A percentile compares a stretch with the other conserved stretches of the same genome.
phyloP scores from a whole-genome alignment of 1,140 invertebrate genomes.

The Brachionus manjavacas region DNA sequence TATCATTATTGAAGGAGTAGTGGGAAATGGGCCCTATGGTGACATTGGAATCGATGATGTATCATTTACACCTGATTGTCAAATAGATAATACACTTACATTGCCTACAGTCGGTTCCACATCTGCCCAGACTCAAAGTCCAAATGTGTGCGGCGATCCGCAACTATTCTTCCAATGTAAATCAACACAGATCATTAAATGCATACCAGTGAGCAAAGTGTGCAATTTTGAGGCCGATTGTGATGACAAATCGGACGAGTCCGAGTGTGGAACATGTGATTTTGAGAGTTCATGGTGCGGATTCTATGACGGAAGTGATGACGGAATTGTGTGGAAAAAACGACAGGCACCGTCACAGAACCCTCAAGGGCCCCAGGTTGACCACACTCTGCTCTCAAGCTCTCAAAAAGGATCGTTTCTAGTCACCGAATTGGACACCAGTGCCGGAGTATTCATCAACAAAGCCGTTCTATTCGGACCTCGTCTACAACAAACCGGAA shows the following conservation, averaged over 20 bases:
- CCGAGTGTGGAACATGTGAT: constrained; percentile 49
- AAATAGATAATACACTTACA: not conserved
- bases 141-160: constrained; percentile 2
- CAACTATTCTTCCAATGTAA: not conserved
- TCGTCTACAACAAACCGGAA: constrained; percentile 47
- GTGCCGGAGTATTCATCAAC: constrained; percentile 52
- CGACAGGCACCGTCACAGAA: constrained; percentile 64
- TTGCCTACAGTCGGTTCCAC: constrained; percentile 37
- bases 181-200: constrained; percentile 40
- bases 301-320: constrained; percentile 67
- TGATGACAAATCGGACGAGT: constrained; percentile 50
- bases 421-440: constrained; percentile 53
- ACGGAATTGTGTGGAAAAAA: constrained; percentile 70
- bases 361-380: constrained; percentile 65
- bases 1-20: constrained; percentile 64
- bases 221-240: constrained; percentile 69
- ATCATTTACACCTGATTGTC: constrained; percentile 48
- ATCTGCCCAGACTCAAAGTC: constrained; percentile 45
- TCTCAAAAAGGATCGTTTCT: constrained; percentile 62
- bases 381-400: constrained; percentile 62
- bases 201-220: constrained; percentile 48
- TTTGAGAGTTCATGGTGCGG: constrained; percentile 63
- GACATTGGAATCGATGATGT: constrained; percentile 56
- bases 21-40: constrained; percentile 64
- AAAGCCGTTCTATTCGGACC: constrained; percentile 47